Conservation (phyloP, 1,140 invertebrate genomes). For the Papilio aristodemus region DNA sequence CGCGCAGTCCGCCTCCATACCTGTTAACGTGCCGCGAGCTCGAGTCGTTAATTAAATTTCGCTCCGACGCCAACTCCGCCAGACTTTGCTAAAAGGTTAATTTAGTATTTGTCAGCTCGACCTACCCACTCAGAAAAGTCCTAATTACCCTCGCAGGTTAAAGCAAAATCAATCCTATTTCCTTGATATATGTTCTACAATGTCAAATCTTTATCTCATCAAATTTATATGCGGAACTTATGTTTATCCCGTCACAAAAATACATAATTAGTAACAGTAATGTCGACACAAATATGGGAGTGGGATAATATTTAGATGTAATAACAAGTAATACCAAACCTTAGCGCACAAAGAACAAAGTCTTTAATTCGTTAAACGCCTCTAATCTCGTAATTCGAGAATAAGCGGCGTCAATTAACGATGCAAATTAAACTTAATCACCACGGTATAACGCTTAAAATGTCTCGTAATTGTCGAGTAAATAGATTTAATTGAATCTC, state of each 20-base stretch:
- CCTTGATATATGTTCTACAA: slow-evolving; percentile 31
- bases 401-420: neutral
- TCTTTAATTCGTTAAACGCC: slow-evolving; percentile 27
- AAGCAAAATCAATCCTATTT: slow-evolving; percentile 38
- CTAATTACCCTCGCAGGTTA: slow-evolving; percentile 31
- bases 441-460: slow-evolving; percentile 8
- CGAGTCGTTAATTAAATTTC: slow-evolving; percentile 54
- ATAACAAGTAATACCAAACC: slow-evolving; percentile 17
- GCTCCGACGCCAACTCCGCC: slow-evolving; percentile 47
- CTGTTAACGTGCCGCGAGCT: slow-evolving; percentile 27
- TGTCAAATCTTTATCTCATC: neutral
- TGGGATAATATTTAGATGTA: neutral
- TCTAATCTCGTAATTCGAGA: slow-evolving; percentile 5
- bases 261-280: slow-evolving; percentile 13
- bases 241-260: neutral
- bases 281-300: neutral
- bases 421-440: slow-evolving; percentile 23
- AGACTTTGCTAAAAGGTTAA: slow-evolving; percentile 55
- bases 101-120: slow-evolving; percentile 58
- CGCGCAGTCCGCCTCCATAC: slow-evolving; percentile 29
- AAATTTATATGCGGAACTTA: neutral
- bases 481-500: slow-evolving; percentile 6
- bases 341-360: neutral
- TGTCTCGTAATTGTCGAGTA: slow-evolving; percentile 14
- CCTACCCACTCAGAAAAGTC: slow-evolving; percentile 35